Conservation (phyloP, 2,888 invertebrate genomes). For the Boloria euphrosyne region DNA sequence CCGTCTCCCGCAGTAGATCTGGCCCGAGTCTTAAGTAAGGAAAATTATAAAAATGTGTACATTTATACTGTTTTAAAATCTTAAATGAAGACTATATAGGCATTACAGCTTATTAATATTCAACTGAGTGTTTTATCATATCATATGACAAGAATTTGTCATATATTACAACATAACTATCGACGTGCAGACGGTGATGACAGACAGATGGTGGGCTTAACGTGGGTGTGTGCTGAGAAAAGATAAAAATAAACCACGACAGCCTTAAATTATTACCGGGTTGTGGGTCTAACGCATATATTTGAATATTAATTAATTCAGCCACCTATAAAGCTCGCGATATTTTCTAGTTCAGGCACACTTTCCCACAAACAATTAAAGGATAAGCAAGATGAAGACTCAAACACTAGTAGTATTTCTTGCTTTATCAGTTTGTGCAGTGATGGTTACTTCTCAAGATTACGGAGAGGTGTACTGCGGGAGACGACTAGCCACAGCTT, state of each 20-base stretch:
- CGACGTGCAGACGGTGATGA: background rate
- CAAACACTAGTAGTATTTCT: conserved; percentile 4
- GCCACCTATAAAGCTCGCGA: background rate
- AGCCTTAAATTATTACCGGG: too few relatives aligned
- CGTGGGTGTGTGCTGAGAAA: background rate
- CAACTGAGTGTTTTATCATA: background rate
- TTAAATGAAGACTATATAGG: background rate
- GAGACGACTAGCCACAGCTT: conserved; percentile 38
- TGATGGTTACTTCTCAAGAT: background rate
- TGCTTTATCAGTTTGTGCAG: background rate
- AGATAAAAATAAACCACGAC: background rate
- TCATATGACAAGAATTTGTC: background rate
- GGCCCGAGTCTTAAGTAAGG: too few relatives aligned
- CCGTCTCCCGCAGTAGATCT: too few relatives aligned
- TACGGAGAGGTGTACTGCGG: conserved; percentile 27
- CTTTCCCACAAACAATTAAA: background rate
- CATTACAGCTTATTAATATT: background rate
- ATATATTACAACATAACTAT: background rate
- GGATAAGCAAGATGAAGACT: conserved; percentile 25
- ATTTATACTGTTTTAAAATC: conserved; percentile 23
- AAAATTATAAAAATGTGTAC: too few relatives aligned
- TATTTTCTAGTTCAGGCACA: background rate
- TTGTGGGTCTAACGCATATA: background rate
- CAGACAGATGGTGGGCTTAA: background rate
- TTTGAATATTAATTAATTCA: conserved; percentile 6